These are phyloP conservation scores for Hypanus sabinus DNA, from an alignment of 2,113 vertebrate genomes.

Conservation along the genomic window DNA sequence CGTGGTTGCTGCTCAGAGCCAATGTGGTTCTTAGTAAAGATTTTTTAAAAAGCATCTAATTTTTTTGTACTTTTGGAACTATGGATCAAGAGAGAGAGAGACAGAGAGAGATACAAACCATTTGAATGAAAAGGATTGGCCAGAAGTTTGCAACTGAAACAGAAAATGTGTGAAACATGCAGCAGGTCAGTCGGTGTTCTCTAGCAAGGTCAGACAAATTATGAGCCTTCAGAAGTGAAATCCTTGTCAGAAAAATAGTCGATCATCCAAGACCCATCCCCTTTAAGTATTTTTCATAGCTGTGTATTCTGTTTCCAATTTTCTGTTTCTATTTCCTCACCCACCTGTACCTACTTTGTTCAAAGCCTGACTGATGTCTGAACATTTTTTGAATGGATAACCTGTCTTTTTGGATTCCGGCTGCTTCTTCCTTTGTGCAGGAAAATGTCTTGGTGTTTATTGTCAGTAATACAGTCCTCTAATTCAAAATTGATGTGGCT, in stretches of 20 bases:
- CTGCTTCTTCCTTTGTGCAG: neutral
- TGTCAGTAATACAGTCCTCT: neutral
- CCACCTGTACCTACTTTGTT: neutral
- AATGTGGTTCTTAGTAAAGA: neutral
- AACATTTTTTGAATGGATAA: neutral
- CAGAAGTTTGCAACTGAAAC: neutral
- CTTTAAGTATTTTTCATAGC: neutral
- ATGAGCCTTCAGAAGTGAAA: neutral
- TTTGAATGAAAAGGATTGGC: neutral
- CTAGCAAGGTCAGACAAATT: neutral
- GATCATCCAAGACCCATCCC: neutral
- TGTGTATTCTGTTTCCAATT: neutral
- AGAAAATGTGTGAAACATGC: neutral
- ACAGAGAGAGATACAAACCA: neutral
- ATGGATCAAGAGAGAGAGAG: neutral
- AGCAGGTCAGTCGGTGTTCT: neutral
- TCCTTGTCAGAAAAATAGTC: neutral
- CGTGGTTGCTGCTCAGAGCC: neutral
- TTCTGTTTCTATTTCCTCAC: neutral
- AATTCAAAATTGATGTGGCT: neutral
- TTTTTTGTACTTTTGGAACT: neutral
- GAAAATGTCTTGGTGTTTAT: neutral
- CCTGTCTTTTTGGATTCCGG: neutral
- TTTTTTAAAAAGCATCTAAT: neutral
- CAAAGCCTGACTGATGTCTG: neutral